phyloP scores from a whole-genome alignment of 2,888 invertebrate species.

The Euzophera pinguis region DNA sequence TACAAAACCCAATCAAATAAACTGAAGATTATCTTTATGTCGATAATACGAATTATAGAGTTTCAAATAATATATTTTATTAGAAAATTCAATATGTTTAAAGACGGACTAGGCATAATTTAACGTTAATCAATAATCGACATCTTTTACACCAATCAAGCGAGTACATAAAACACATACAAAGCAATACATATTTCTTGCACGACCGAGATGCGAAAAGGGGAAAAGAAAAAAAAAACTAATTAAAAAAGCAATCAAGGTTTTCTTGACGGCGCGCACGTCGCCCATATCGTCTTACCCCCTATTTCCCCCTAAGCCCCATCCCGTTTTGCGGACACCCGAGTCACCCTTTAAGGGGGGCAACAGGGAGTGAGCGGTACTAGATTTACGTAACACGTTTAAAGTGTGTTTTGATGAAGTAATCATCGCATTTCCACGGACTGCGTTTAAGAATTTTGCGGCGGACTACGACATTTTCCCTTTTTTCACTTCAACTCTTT shows the following conservation, averaged over 20 bases:
- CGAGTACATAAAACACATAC: conserved; percentile 46
- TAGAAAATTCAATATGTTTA: not conserved
- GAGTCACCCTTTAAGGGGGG: conserved; percentile 62
- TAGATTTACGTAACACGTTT: conserved; percentile 80
- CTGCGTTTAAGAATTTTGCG: conserved; percentile 78
- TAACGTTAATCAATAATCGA: too few relatives aligned
- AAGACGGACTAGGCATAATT: too few relatives aligned
- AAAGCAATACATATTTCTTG: conserved; percentile 71
- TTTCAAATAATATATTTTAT: not conserved
- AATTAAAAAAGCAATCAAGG: conserved; percentile 81
- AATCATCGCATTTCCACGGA: conserved; percentile 78
- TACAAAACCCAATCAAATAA: not conserved
- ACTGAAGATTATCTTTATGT: not conserved
- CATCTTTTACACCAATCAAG: conserved; percentile 29
- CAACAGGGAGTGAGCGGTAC: conserved; percentile 59
- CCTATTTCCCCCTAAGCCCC: conserved; percentile 58
- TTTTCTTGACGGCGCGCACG: conserved; percentile 81
- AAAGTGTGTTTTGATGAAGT: conserved; percentile 81
- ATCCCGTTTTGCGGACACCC: conserved; percentile 47
- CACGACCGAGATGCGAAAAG: conserved; percentile 71
- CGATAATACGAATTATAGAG: not conserved
- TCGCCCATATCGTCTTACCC: conserved; percentile 80
- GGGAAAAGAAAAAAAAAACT: conserved; percentile 76
- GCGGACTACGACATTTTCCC: conserved; percentile 50
- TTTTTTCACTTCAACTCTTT: conserved; percentile 65